Evolutionary conservation across 92 coral and sea anemone species (phyloP).

Genomic region (Plumapathes pennacea): DNA sequence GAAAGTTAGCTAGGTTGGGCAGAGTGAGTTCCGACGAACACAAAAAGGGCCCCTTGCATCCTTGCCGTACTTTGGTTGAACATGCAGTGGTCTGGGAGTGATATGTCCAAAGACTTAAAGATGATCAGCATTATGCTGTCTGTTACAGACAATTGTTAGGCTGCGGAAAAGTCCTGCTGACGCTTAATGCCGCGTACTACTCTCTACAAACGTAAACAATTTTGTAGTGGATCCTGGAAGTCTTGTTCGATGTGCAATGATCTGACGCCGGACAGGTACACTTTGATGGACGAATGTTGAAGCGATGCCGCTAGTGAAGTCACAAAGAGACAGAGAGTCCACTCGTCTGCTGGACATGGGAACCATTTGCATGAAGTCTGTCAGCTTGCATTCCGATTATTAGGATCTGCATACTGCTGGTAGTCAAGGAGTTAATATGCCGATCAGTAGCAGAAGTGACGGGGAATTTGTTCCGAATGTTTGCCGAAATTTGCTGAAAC

Average conservation of each 20-base stretch:
- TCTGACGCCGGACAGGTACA: slow-evolving; percentile 40
- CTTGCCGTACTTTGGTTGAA: slow-evolving; percentile 53
- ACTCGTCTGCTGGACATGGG: slow-evolving; percentile 37
- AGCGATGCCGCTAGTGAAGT: slow-evolving; percentile 27
- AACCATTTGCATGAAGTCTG: neutral
- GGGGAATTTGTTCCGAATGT: too few relatives aligned
- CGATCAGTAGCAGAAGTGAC: too few relatives aligned
- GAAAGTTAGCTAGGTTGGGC: slow-evolving; percentile 13
- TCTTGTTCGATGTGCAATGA: slow-evolving; percentile 35
- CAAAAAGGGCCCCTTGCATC: too few relatives aligned
- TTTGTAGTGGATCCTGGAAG: slow-evolving; percentile 13
- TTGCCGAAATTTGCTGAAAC: too few relatives aligned
- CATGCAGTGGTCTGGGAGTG: slow-evolving; percentile 1
- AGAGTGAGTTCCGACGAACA: slow-evolving; percentile 38
- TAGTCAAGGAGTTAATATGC: too few relatives aligned
- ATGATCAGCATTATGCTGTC: slow-evolving; percentile 6
- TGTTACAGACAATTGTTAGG: slow-evolving; percentile 26
- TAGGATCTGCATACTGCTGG: too few relatives aligned
- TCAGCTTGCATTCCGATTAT: too few relatives aligned
- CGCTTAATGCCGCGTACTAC: slow-evolving; percentile 29
- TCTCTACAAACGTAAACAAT: slow-evolving; percentile 19
- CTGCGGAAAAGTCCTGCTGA: slow-evolving; percentile 11
- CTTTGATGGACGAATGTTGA: slow-evolving; percentile 42
- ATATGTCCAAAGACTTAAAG: neutral
- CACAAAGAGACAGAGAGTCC: slow-evolving; percentile 45